phyloP scores from a whole-genome alignment of 2,113 vertebrate species.

The Vulpes ferrilata region DNA sequence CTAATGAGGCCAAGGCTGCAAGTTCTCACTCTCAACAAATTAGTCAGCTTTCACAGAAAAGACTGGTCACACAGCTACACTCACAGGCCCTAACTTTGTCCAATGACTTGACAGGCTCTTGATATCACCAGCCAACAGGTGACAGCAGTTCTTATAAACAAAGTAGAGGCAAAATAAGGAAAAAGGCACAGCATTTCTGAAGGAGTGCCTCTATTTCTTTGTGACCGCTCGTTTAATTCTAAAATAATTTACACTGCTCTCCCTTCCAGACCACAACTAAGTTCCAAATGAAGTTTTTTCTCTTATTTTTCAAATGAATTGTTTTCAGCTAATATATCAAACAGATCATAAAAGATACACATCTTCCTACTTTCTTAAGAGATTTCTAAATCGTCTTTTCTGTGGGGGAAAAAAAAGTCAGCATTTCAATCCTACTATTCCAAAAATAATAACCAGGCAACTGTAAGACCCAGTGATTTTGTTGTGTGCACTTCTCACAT shows the following conservation, averaged over 20 bases:
- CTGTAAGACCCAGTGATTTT: neutral
- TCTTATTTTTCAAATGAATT: too few relatives aligned
- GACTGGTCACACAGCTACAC: neutral
- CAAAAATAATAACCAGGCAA: neutral
- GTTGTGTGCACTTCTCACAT: neutral
- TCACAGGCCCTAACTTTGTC: neutral
- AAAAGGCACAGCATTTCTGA: neutral
- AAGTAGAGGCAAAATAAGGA: neutral
- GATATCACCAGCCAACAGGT: neutral
- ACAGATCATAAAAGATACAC: neutral
- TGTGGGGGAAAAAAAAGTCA: neutral
- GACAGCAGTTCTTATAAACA: neutral
- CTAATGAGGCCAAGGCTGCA: neutral
- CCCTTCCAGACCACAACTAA: neutral
- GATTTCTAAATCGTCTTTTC: neutral
- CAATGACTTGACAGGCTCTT: neutral
- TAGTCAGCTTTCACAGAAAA: neutral
- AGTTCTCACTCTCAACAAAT: neutral
- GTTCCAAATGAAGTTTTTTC: neutral
- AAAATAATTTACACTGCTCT: neutral
- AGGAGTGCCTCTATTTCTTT: neutral
- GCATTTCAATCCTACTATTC: neutral
- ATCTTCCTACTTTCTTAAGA: neutral
- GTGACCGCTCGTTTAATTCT: neutral
- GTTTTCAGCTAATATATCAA: neutral